Percentiles rank a stretch among this genome's conserved stretches.
Conservation (phyloP, 2,113 vertebrate genomes). For the Coreoperca whiteheadi region DNA sequence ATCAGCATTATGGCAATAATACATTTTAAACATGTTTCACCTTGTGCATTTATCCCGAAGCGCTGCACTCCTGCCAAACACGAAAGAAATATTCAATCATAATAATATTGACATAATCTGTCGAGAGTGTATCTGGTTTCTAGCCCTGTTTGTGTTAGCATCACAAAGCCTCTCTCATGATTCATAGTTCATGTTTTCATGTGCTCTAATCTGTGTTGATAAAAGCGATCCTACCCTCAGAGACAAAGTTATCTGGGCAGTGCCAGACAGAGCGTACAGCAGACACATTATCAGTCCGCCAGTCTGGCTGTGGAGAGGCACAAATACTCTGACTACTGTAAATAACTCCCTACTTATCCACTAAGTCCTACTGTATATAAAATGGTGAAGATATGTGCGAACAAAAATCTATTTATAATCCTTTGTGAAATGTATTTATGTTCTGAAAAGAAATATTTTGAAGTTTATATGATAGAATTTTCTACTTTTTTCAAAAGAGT, state of each 20-base stretch:
- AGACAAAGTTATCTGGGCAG: slow-evolving; percentile 21
- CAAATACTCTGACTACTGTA: slow-evolving; percentile 5
- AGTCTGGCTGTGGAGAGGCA: slow-evolving; percentile 9
- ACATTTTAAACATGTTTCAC: slow-evolving; percentile 26
- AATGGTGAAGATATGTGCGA: neutral
- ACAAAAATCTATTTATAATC: neutral
- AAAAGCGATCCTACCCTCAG: slow-evolving; percentile 37
- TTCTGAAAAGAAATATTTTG: neutral
- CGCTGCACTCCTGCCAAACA: neutral
- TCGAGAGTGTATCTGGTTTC: slow-evolving; percentile 16
- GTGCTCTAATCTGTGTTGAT: slow-evolving; percentile 54
- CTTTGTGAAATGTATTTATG: neutral
- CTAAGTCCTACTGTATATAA: neutral
- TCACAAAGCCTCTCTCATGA: slow-evolving; percentile 34
- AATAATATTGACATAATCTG: slow-evolving; percentile 38
- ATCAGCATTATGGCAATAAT: slow-evolving; percentile 8
- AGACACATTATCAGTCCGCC: slow-evolving; percentile 43
- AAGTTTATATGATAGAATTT: neutral
- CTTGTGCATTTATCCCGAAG: neutral
- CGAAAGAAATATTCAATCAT: slow-evolving; percentile 32
- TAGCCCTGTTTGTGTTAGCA: slow-evolving; percentile 23
- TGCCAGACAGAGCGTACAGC: slow-evolving; percentile 37
- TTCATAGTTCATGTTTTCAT: slow-evolving; percentile 42
- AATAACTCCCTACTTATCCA: neutral
- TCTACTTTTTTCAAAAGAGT: neutral